Evolutionary conservation across 2,113 vertebrate species (phyloP).

Genomic region (Thinocorus orbignyianus): DNA sequence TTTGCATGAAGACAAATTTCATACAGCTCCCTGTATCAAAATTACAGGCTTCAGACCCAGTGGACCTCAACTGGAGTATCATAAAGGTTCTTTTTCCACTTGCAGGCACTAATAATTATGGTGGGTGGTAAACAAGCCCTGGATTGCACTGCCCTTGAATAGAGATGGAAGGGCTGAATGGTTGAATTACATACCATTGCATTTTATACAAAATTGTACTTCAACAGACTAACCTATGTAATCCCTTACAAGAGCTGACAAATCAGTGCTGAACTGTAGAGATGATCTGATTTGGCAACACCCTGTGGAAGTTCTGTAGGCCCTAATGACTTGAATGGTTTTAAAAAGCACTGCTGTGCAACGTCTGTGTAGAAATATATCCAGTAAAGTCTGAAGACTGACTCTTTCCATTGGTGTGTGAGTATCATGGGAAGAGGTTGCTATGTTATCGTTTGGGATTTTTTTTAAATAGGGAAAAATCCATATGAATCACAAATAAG

Average conservation of each 20-base stretch:
- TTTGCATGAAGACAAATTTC: neutral
- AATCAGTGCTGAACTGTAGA: neutral
- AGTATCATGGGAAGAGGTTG: neutral
- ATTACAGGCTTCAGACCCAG: neutral
- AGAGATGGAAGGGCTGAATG: neutral
- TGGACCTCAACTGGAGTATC: accelerated
- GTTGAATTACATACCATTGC: neutral
- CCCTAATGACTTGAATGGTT: neutral
- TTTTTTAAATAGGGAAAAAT: neutral
- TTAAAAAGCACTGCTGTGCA: neutral
- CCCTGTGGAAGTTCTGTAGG: neutral
- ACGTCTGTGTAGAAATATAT: neutral
- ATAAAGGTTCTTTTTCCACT: neutral
- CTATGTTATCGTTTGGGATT: neutral
- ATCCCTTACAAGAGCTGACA: neutral
- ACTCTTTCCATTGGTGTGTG: neutral
- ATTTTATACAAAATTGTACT: neutral
- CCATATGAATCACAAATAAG: neutral
- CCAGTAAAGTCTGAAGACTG: neutral
- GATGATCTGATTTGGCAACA: neutral
- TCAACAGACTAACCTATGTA: neutral
- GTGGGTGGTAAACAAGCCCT: neutral
- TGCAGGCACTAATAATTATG: neutral
- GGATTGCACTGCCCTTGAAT: neutral
- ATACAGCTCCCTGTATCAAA: neutral